These are phyloP conservation scores for Presbytis comata DNA, from an alignment of 2,797 vertebrate species.

Conservation along the genomic window DNA sequence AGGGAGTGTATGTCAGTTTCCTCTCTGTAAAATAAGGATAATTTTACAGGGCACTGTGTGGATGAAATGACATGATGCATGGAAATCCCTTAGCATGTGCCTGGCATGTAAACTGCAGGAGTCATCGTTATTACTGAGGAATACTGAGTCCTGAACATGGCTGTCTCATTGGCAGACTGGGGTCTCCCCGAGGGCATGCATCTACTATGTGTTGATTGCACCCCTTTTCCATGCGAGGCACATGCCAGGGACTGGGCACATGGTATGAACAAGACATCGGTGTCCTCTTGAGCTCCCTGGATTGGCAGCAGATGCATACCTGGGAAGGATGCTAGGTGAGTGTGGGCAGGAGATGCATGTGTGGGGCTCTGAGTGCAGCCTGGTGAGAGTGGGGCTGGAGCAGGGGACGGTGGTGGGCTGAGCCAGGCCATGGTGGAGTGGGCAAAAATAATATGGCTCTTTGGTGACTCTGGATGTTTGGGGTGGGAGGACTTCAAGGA, in stretches of 20 bases:
- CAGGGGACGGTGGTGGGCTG: background rate
- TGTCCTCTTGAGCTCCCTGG: background rate
- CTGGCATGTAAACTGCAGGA: background rate
- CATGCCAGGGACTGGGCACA: background rate
- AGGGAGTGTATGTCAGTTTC: background rate
- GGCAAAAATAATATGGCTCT: background rate
- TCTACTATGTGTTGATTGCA: background rate
- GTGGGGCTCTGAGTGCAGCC: background rate
- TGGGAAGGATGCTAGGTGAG: background rate
- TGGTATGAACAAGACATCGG: background rate
- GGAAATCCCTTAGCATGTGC: background rate
- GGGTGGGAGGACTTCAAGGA: background rate
- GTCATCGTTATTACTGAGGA: no score
- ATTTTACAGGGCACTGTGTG: background rate
- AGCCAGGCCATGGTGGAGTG: background rate
- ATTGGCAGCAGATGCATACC: background rate
- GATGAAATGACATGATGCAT: background rate
- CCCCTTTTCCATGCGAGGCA: background rate
- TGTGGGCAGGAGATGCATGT: background rate
- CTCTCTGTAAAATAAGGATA: background rate
- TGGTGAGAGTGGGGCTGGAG: background rate
- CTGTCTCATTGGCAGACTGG: background rate
- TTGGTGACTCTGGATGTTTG: background rate
- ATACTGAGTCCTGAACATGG: background rate
- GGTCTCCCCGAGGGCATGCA: background rate